These are phyloP conservation scores for Gallinago undulata DNA, from an alignment of 2,113 vertebrate species.

Conservation along the genomic window DNA sequence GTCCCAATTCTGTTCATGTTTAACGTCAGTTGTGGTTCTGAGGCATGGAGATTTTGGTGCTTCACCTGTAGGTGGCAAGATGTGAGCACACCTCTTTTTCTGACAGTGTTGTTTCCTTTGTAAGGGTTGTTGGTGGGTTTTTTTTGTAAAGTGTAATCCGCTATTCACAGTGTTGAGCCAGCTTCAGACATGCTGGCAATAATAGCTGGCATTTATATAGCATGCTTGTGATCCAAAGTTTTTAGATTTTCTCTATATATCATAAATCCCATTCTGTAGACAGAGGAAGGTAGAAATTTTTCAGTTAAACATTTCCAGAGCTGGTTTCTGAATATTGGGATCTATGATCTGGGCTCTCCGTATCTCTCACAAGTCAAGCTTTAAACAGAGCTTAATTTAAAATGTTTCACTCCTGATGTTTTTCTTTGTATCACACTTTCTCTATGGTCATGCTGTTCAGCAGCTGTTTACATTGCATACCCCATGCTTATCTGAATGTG, in stretches of 20 bases:
- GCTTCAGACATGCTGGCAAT: background rate
- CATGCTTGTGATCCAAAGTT: background rate
- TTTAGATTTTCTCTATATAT: background rate
- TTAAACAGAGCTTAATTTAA: background rate
- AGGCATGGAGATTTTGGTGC: background rate
- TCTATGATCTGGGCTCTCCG: background rate
- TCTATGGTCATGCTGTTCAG: accelerated
- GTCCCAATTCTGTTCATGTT: background rate
- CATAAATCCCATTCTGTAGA: background rate
- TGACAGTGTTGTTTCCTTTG: background rate
- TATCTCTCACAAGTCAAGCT: background rate
- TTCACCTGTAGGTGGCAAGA: background rate
- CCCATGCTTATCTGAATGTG: background rate
- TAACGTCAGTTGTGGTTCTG: background rate
- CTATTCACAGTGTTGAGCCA: background rate
- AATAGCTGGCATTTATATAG: background rate
- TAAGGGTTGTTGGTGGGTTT: background rate
- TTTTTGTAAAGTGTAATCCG: background rate
- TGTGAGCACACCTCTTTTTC: background rate
- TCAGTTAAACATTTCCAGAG: background rate
- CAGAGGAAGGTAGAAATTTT: background rate
- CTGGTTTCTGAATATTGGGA: background rate
- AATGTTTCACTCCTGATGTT: background rate
- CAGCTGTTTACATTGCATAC: background rate
- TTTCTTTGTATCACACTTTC: background rate